A percentile compares a stretch with the other conserved stretches of the same genome.
Evolutionary conservation across 2,888 invertebrate species (phyloP).

Genomic region (Axea sp.): DNA sequence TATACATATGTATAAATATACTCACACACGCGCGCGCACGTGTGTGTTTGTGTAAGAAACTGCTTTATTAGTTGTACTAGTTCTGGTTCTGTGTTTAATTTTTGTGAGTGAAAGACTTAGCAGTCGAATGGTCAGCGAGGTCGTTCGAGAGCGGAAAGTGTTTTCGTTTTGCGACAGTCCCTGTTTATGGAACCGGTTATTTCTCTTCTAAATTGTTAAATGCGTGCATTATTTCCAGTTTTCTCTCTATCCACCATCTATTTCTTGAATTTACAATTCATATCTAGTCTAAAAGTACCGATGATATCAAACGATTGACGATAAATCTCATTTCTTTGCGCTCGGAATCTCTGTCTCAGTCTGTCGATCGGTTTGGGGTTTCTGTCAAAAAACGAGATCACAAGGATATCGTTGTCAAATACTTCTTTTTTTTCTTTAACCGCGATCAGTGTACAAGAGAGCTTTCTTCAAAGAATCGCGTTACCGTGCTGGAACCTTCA

Average conservation of each 20-base stretch:
- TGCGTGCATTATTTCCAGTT: neutral
- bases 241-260: constrained; percentile 21
- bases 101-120: constrained; percentile 45
- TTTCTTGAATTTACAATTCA: constrained; percentile 18
- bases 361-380: constrained; percentile 24
- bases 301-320: constrained; percentile 28
- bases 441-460: neutral
- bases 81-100: constrained; percentile 14
- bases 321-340: constrained; percentile 31
- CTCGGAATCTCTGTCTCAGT: constrained; percentile 39
- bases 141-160: constrained; percentile 1
- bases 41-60: too few species aligned
- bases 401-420: constrained; percentile 21
- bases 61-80: constrained; percentile 10
- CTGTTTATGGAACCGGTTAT: constrained; percentile 5
- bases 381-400: constrained; percentile 50
- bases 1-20: constrained; percentile 4
- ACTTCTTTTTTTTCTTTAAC: constrained; percentile 15
- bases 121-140: constrained; percentile 17
- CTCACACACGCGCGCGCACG: too few species aligned
- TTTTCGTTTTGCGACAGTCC: constrained; percentile 47
- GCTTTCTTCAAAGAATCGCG: constrained; percentile 27
- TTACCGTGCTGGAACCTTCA: constrained; percentile 49
- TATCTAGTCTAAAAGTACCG: constrained; percentile 51
- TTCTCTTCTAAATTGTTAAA: constrained; percentile 1